Conservation (phyloP, 2,797 vertebrate species). For the Chrysocyon brachyurus region DNA sequence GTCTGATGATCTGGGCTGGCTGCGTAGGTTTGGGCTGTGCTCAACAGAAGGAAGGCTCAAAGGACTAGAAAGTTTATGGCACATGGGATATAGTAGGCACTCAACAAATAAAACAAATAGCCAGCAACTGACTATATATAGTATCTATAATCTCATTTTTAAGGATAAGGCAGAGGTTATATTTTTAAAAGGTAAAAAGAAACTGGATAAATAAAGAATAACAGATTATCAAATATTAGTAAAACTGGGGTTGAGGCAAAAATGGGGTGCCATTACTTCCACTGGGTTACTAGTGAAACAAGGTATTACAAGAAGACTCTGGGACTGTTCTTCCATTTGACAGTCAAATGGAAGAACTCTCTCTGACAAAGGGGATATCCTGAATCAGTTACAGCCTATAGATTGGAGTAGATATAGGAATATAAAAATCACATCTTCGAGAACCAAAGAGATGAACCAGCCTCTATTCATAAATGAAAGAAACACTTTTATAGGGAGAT, state of each 20-base stretch:
- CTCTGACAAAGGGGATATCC: not conserved
- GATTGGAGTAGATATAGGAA: not conserved
- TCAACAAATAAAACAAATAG: not conserved
- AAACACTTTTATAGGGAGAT: not conserved
- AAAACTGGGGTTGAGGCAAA: not conserved
- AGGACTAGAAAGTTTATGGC: not conserved
- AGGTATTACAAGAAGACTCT: not conserved
- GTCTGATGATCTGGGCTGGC: not conserved
- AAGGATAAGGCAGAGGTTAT: not conserved
- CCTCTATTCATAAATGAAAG: not conserved
- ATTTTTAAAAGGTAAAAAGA: constrained; percentile 36
- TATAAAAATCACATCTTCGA: not conserved
- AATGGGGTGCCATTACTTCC: not conserved
- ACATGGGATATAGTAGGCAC: not conserved
- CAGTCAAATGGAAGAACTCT: not conserved
- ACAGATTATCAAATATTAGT: not conserved
- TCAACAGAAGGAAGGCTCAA: not conserved
- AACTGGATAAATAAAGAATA: not conserved
- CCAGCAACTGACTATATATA: not conserved
- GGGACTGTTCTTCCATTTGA: not conserved
- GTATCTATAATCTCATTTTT: not conserved
- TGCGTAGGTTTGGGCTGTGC: not conserved
- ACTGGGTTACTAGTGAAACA: not conserved
- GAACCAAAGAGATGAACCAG: not conserved
- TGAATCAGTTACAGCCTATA: not conserved